A percentile compares a stretch with the other conserved stretches of the same genome.
These are phyloP conservation scores for Colistium nudipinnis DNA, from an alignment of 2,113 vertebrate species.

Conservation along the genomic window DNA sequence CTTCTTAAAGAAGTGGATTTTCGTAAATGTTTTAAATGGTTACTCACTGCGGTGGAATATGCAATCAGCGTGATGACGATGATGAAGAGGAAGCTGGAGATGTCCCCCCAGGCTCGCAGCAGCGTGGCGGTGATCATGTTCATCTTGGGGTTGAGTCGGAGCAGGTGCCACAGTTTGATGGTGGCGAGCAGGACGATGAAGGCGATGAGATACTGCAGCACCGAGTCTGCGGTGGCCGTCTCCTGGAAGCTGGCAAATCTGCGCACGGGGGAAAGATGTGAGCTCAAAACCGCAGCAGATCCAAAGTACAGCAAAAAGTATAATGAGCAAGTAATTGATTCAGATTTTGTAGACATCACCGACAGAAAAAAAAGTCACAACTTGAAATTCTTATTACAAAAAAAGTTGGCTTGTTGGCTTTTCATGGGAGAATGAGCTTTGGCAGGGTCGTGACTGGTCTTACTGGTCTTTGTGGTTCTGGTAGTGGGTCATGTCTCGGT, in stretches of 20 bases:
- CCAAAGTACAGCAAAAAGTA: too few relatives aligned
- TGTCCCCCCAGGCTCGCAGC: conserved; percentile 87
- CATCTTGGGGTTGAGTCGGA: conserved; percentile 91
- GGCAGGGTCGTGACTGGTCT: conserved; percentile 28
- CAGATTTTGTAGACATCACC: too few relatives aligned
- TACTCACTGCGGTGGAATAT: conserved; percentile 88
- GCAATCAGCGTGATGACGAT: conserved; percentile 87
- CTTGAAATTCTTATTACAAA: too few relatives aligned
- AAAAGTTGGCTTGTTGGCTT: too few relatives aligned
- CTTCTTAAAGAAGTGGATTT: not conserved
- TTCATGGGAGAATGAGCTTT: not conserved
- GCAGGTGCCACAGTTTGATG: conserved; percentile 91
- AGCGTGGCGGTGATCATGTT: conserved; percentile 89
- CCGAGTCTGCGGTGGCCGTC: conserved; percentile 83
- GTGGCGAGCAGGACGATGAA: conserved; percentile 91
- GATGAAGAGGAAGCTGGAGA: conserved; percentile 85
- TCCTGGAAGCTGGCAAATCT: conserved; percentile 89
- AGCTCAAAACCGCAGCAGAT: not conserved
- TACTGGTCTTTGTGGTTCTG: conserved; percentile 84
- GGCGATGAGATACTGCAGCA: conserved; percentile 89
- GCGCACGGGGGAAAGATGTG: not conserved
- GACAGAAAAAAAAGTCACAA: too few relatives aligned
- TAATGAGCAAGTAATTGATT: too few relatives aligned
- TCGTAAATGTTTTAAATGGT: not conserved
- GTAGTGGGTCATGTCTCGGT: conserved; percentile 84